Conservation (phyloP, 2,113 vertebrate genomes). For the Oreocharis arfaki region DNA sequence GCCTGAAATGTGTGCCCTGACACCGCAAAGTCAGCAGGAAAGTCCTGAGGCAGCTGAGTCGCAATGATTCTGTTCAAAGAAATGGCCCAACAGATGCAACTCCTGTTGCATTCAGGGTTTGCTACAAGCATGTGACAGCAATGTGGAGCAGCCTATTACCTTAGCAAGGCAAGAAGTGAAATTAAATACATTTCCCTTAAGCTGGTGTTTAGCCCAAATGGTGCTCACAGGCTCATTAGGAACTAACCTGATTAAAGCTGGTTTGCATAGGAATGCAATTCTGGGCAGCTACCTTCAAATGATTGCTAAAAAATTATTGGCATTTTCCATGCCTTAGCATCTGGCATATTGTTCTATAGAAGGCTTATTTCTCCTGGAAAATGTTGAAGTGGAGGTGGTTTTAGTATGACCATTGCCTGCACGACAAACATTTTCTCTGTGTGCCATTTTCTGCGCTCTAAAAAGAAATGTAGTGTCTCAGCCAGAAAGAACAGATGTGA, state of each 20-base stretch:
- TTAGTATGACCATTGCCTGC: not conserved
- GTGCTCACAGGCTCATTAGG: not conserved
- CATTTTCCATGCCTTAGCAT: not conserved
- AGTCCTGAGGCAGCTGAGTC: not conserved
- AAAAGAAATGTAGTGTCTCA: constrained; percentile 1
- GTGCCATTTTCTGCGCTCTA: constrained; percentile 25
- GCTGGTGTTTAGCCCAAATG: not conserved
- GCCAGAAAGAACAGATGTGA: constrained; percentile 54
- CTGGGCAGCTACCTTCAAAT: not conserved
- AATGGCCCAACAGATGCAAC: not conserved
- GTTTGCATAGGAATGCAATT: not conserved
- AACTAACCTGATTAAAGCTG: not conserved
- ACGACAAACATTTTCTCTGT: not conserved
- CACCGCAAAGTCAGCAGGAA: not conserved
- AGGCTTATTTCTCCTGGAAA: not conserved
- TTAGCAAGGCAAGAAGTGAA: not conserved
- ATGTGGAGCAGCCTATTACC: not conserved
- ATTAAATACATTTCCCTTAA: not conserved
- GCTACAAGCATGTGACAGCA: not conserved
- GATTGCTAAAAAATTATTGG: not conserved
- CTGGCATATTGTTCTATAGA: not conserved
- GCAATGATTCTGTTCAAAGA: not conserved
- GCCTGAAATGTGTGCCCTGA: not conserved
- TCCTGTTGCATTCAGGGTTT: not conserved
- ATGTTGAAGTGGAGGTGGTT: not conserved